Percentiles rank a stretch among this genome's conserved stretches.
Conservation (phyloP, 1,140 invertebrate genomes). For the Trinorchestia longiramus region DNA sequence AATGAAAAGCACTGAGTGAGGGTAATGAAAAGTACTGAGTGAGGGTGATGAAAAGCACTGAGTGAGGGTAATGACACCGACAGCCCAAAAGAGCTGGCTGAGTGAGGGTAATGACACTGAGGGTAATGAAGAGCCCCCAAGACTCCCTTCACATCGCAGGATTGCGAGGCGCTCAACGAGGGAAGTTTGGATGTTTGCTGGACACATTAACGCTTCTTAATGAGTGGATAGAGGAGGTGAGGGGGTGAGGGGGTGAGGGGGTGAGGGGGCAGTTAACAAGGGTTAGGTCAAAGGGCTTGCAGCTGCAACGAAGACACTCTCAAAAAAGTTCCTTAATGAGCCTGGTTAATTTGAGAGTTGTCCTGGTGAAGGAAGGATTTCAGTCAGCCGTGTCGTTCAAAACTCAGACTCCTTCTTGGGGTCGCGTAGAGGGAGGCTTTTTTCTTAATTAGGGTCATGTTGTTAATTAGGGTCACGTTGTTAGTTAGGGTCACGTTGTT, state of each 20-base stretch:
- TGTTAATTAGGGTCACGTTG: too few relatives aligned
- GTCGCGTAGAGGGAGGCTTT: too few relatives aligned
- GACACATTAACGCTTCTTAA: neutral
- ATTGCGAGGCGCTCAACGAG: neutral
- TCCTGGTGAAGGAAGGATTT: neutral
- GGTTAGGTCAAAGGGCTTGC: neutral
- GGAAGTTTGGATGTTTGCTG: neutral
- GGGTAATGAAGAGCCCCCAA: neutral
- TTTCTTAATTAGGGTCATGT: too few relatives aligned
- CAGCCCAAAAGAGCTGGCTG: neutral
- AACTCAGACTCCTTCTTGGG: too few relatives aligned
- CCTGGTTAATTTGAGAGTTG: neutral
- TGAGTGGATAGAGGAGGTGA: neutral
- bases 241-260: too few relatives aligned
- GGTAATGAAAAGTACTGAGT: too few relatives aligned
- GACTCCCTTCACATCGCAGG: too few relatives aligned
- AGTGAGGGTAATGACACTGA: neutral
- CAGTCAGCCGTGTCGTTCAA: neutral
- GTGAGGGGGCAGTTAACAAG: neutral
- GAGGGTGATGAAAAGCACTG: too few relatives aligned
- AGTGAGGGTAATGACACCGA: neutral
- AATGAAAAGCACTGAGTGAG: too few relatives aligned
- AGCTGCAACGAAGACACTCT: neutral
- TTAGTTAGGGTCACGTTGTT: too few relatives aligned
- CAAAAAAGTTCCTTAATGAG: neutral